A percentile compares a stretch with the other conserved stretches of the same genome.
Conservation (phyloP, 2,797 vertebrate species). For the Enteromius anoplus region DNA sequence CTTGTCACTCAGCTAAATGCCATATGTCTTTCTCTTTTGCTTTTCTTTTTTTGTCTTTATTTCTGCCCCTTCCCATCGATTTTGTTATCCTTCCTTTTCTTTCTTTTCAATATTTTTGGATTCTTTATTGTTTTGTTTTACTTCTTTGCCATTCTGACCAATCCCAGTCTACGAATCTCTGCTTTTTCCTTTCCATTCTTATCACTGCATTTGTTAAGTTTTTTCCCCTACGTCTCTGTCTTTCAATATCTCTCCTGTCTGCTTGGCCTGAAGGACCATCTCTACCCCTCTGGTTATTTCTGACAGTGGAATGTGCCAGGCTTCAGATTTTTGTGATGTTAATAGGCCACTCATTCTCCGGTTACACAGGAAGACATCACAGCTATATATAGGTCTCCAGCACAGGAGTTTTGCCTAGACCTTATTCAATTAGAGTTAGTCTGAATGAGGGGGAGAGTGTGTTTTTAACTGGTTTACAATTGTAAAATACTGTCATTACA, state of each 20-base stretch:
- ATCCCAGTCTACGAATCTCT: neutral
- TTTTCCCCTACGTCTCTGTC: conserved; percentile 48
- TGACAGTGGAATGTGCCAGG: conserved; percentile 82
- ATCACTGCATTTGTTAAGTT: conserved; percentile 30
- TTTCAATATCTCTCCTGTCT: conserved; percentile 56
- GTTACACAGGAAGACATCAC: conserved; percentile 84
- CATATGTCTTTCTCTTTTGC: conserved; percentile 21
- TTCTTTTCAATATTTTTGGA: neutral
- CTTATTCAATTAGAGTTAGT: conserved; percentile 54
- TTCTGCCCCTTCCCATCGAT: neutral
- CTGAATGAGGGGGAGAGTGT: conserved; percentile 55
- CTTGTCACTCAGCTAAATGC: conserved; percentile 73
- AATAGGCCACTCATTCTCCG: conserved; percentile 76
- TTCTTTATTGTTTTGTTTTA: conserved; percentile 1
- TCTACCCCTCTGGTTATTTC: conserved; percentile 76
- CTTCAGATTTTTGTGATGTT: conserved; percentile 81
- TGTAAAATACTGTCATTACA: conserved; percentile 33
- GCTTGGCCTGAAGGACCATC: conserved; percentile 62
- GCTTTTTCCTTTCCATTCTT: neutral
- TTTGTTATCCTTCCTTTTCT: conserved; percentile 5
- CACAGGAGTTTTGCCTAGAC: conserved; percentile 58
- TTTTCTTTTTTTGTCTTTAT: neutral
- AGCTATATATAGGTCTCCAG: conserved; percentile 74
- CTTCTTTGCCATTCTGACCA: neutral
- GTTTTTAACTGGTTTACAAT: conserved; percentile 43